Evolutionary conservation across 2,888 invertebrate species (phyloP), one percentile per base, ranked within the genome.

Genomic region (Agrenia bidenticulata): DNA sequence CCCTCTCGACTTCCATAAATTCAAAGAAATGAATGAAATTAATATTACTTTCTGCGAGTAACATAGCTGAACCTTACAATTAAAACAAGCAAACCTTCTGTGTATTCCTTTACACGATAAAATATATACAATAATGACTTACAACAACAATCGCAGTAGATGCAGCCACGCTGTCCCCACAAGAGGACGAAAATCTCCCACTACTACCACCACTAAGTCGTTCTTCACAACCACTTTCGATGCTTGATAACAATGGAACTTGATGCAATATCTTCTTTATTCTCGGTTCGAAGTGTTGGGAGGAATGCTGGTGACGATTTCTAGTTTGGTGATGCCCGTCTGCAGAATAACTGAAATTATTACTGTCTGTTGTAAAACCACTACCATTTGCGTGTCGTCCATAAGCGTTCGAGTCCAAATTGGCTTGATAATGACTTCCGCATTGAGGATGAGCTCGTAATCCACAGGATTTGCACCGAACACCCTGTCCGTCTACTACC

Each of bases 61-160:
- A n/a, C n/a, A n/a, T n/a, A n/a, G n/a, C n/a, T n/a, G n/a, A n/a
- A n/a, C n/a, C n/a, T n/a, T n/a, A n/a, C n/a, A n/a, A n/a, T n/a
- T n/a, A n/a, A n/a, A n/a, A n/a, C n/a, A n/a, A n/a, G n/a, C n/a
- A n/a, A n/a, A n/a, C n/a, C n/a, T n/a, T n/a, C n/a, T n/a, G n/a
- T n/a, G n/a, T n/a, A n/a, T n/a, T n/a, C n/a, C n/a, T n/a, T n/a
- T n/a, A n/a, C n/a, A n/a, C n/a, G n/a, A n/a, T n/a, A n/a, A n/a
- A n/a, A n/a, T n/a, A n/a, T n/a, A n/a, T n/a, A n/a, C n/a, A n/a
- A n/a, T n/a, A n/a, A n/a, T 32, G 39, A 71, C 73, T 73, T 69
- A 73, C 73, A 11, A 73, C 70, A 61, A 67, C 69, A 54, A 73
- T 73, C 9, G 70, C 70, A 21, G 73, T 73, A 2, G 73, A 73